Evolutionary conservation across 1,140 invertebrate genomes (phyloP), one percentile per base, ranked within the genome.

Genomic region (Cepaea nemoralis): DNA sequence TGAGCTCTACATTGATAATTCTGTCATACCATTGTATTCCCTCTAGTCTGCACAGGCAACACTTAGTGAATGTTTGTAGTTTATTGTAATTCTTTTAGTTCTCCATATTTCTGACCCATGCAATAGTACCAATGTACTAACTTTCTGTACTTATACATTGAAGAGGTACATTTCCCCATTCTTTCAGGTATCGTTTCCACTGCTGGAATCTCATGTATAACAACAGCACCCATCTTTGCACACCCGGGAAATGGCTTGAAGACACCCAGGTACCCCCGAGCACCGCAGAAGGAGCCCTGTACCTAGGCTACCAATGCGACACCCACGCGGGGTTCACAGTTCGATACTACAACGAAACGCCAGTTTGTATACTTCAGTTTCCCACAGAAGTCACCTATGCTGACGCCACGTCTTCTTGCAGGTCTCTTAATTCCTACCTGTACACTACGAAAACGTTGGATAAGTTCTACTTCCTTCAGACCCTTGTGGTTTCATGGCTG

Each of bases 181-280:
- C n/a, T 45, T 45, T 45, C 22, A 55, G 50, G 6, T 55, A 55
- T 24, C n/a, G 24, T n/a, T 14, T 6, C 3, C 12, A 22, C n/a
- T 69, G 66, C 27, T n/a, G 37, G 31, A 69, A 14, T n/a, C 5
- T 69, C 66, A 69, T 69, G 66, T 69, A 69, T 33, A 69, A 69
- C 66, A 31, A 33, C 31, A 33, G 31, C 24, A 69, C 66, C 31
- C 19, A 69, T 6, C 66, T 10, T 14, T 69, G 66, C 35, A 69
- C 66, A 2, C 66, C 66, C 37, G 66, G 66, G 6, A 31, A 69
- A 33, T 33, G 66, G 66, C 27, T 69, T 6, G 5, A 39, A 22
- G 31, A 33, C 31, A 5, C 8, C 27, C 31, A 69, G 31, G 1
- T 6, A 8, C 24, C 31, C 1, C 66, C 66, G 6, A 69, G 31